phyloP scores from a whole-genome alignment of 2,888 invertebrate species.

The Zaprionus obscuricornis region DNA sequence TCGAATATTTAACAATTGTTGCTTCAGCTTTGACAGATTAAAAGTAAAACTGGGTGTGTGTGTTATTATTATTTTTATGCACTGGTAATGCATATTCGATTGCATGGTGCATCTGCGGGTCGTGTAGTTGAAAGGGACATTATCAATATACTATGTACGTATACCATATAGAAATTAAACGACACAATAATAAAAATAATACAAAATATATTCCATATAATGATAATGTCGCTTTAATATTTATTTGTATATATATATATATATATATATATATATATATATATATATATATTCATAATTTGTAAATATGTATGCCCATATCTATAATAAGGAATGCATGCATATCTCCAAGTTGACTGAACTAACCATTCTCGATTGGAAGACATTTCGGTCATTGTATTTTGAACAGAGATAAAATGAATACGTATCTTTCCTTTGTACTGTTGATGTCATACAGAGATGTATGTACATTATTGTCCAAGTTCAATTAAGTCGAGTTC shows the following conservation, averaged over 20 bases:
- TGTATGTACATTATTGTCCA: background rate
- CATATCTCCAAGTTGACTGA: conserved; percentile 42
- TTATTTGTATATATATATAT: background rate
- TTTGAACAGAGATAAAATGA: conserved; percentile 36
- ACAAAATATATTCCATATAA: no score
- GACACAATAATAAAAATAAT: no score
- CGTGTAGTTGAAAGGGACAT: conserved; percentile 11
- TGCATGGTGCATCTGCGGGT: conserved; percentile 10
- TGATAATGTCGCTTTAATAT: no score
- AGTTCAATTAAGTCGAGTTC: conserved; percentile 43
- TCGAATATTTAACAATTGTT: conserved; percentile 24
- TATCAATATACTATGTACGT: no score
- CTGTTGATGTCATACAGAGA: conserved; percentile 1
- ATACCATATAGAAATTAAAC: no score
- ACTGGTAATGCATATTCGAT: conserved; percentile 57
- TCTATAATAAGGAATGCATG: no score
- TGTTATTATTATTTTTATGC: conserved; percentile 28
- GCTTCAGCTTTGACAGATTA: conserved; percentile 18
- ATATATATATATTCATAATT: background rate
- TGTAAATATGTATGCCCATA: background rate
- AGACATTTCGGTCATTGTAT: conserved; percentile 20
- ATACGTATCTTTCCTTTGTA: conserved; percentile 13
- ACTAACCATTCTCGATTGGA: conserved; percentile 20
- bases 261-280: background rate
- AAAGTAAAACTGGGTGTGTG: conserved; percentile 4